A percentile compares a stretch with the other conserved stretches of the same genome.
Evolutionary conservation across 1,140 invertebrate genomes (phyloP).

Genomic region (Hyphantria cunea): DNA sequence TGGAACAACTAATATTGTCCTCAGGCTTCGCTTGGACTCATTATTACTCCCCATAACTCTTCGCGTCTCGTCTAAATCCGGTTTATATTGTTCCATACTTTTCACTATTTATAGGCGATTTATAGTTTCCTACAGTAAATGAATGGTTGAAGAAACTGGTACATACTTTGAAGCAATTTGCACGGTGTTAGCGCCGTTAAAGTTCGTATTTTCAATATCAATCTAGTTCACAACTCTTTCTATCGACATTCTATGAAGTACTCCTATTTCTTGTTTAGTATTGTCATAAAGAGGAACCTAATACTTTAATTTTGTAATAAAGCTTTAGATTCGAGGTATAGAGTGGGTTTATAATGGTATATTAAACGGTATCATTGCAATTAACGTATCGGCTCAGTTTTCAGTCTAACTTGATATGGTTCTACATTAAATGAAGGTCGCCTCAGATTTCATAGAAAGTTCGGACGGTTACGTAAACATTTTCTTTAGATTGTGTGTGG

Average conservation of each 20-base stretch:
- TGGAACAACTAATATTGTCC: slow-evolving; percentile 24
- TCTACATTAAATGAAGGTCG: background rate
- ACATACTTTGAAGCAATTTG: slow-evolving; percentile 27
- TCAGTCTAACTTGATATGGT: background rate
- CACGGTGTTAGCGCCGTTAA: slow-evolving; percentile 30
- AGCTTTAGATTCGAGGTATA: background rate
- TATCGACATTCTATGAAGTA: slow-evolving; percentile 15
- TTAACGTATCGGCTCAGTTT: background rate
- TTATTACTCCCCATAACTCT: slow-evolving; percentile 34
- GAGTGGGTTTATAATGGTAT: background rate
- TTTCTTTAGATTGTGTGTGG: too few relatives aligned
- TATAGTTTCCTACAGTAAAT: slow-evolving; percentile 29
- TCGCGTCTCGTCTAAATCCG: slow-evolving; percentile 32
- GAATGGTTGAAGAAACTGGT: slow-evolving; percentile 24
- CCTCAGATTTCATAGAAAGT: background rate
- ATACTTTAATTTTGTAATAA: slow-evolving; percentile 4
- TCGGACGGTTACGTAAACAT: too few relatives aligned
- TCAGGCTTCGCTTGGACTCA: slow-evolving; percentile 35
- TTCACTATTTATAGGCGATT: slow-evolving; percentile 30
- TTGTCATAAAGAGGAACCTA: background rate
- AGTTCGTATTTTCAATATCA: slow-evolving; percentile 25
- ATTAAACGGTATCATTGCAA: background rate
- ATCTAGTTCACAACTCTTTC: slow-evolving; percentile 23
- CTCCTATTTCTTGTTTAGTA: slow-evolving; percentile 11
- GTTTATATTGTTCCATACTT: slow-evolving; percentile 38